Conservation (phyloP, 2,113 vertebrate species). For the Cacatua alba region DNA sequence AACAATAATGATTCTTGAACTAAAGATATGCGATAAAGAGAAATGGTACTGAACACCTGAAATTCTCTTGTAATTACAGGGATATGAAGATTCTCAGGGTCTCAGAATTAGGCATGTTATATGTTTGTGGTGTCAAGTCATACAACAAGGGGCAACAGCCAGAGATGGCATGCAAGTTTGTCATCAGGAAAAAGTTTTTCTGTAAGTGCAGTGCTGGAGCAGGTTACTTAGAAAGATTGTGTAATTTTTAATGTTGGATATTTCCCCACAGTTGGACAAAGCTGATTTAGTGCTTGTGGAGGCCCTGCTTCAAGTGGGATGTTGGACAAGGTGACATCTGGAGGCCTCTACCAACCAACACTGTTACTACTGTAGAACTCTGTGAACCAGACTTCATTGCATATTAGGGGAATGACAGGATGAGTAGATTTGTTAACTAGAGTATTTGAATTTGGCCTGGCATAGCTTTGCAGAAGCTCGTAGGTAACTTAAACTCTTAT, state of each 20-base stretch:
- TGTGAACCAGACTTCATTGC: background rate
- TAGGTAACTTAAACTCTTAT: background rate
- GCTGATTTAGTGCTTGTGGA: background rate
- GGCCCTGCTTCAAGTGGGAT: background rate
- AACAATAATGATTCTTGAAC: background rate
- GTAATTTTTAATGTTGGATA: background rate
- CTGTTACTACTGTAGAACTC: background rate
- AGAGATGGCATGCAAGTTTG: background rate
- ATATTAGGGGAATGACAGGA: background rate
- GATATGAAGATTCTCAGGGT: background rate
- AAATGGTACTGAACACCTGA: background rate
- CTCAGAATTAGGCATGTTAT: background rate
- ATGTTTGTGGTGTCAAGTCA: background rate
- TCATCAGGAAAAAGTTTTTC: background rate
- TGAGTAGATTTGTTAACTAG: background rate
- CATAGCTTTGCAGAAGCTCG: background rate
- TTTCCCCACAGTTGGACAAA: background rate
- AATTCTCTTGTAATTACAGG: background rate
- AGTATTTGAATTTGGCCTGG: background rate
- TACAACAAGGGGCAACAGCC: background rate
- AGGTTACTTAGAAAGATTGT: background rate
- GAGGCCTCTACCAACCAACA: background rate
- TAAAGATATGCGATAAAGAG: background rate
- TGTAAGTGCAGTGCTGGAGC: background rate
- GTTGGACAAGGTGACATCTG: background rate